A percentile compares a stretch with the other conserved stretches of the same genome.
Conservation (phyloP, 2,797 vertebrate species). For the Eospalax fontanierii region DNA sequence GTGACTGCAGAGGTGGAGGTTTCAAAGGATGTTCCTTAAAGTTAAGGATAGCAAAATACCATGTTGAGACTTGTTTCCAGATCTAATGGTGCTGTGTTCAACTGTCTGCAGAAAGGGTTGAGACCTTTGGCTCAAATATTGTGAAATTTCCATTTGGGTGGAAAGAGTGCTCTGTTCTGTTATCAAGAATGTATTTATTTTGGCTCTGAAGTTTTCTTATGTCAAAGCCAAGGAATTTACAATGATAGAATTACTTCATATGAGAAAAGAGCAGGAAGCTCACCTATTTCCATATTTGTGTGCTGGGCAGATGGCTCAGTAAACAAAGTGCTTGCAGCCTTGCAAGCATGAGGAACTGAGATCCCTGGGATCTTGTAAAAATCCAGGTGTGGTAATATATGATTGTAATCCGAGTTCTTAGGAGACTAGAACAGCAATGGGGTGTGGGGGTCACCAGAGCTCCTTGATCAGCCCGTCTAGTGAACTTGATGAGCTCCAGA, state of each 20-base stretch:
- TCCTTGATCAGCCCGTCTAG: background rate
- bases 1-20: background rate
- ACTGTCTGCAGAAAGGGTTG: constrained; percentile 68
- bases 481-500: background rate
- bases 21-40: background rate
- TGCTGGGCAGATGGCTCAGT: background rate
- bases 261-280: constrained; percentile 71
- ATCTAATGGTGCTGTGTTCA: constrained; percentile 77
- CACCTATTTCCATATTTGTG: constrained; percentile 72
- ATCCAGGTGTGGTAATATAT: background rate
- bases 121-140: constrained; percentile 78
- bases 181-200: constrained; percentile 85
- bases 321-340: background rate
- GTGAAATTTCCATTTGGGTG: constrained; percentile 66
- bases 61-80: constrained; percentile 71
- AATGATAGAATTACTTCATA: constrained; percentile 58
- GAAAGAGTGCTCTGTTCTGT: constrained; percentile 62
- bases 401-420: background rate
- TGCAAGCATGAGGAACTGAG: background rate
- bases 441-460: background rate
- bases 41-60: background rate
- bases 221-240: constrained; percentile 78
- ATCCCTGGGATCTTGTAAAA: background rate
- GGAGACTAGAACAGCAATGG: too few relatives aligned
- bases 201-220: constrained; percentile 77